These are phyloP conservation scores for Nemapogon koenigi DNA, from an alignment of 2,888 invertebrate species.

Conservation along the genomic window DNA sequence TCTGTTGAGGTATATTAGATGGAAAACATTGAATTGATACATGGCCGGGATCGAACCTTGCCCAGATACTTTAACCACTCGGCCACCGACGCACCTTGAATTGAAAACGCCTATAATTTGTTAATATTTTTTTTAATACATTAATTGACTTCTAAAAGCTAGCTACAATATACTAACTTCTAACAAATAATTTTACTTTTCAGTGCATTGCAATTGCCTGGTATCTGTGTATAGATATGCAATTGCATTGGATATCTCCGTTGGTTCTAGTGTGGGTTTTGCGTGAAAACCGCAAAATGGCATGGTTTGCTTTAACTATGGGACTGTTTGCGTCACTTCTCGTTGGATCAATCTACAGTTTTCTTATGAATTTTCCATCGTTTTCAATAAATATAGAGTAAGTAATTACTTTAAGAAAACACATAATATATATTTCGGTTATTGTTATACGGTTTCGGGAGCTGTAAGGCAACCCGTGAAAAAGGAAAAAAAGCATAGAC, in stretches of 20 bases:
- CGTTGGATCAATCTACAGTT: background rate
- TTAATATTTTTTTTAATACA: background rate
- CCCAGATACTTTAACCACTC: no score
- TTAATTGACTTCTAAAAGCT: background rate
- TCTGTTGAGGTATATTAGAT: no score
- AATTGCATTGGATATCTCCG: conserved; percentile 15
- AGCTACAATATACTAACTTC: background rate
- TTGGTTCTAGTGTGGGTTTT: conserved; percentile 3
- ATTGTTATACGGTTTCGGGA: no score
- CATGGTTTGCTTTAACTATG: conserved; percentile 1
- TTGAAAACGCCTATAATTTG: no score
- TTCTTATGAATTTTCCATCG: background rate
- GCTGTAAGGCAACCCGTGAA: background rate
- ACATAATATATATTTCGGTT: background rate
- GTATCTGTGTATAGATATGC: conserved; percentile 27
- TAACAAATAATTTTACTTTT: conserved; percentile 11
- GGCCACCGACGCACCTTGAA: no score
- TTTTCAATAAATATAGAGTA: background rate
- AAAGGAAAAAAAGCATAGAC: background rate
- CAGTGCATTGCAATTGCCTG: conserved; percentile 31
- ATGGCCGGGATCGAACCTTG: no score
- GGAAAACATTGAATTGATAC: no score
- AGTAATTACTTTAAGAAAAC: background rate
- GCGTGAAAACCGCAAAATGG: background rate
- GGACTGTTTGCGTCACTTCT: background rate